Evolutionary conservation across 2,888 invertebrate species (phyloP), one percentile per base, ranked within the genome.

Genomic region (Aethes cnicana): DNA sequence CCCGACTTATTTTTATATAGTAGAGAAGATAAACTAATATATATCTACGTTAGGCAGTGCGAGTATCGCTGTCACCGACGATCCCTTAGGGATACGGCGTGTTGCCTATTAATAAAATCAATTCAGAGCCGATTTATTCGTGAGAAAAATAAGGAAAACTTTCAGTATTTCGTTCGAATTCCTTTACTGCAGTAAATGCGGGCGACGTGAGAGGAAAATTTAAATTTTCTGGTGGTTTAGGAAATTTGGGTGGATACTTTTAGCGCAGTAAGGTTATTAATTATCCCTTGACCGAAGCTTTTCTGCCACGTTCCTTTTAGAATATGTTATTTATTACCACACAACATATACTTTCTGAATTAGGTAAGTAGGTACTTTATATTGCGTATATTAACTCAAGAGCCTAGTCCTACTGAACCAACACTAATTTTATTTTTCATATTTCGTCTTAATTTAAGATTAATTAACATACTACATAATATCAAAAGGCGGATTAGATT

Each of bases 101-200:
- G 57, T 60, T 57, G 8, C 55, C 64, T 66, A 70, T 66, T 68
- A 67, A 71, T 67, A 71, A 72, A 69, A 71, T 64, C 61, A 67
- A 73, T 73, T 65, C 60, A 35, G 55, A 60, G 61, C 56, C 53
- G 62, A 62, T 53, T 65, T 56, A 44, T 49, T 52, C 18, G 21
- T 11, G 26, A 47, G 53, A 50, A 49, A 36, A 63, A 56, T 53
- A 57, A 59, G 44, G 46, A 55, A 58, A 57, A 49, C 37, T 30
- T 42, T 35, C 18, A 36, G 32, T 20, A 26, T 49, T 49, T 28
- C 16, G 16, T 26, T 11, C 6, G 23, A 20, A 35, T 21, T 43
- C 17, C 18, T 18, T 43, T 7, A 26, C 25, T 20, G 18, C 12
- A 14, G 41, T 20, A 48, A 48, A 48, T 41, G 33, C 33, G 18